These are phyloP conservation scores for Steinernema khuongi DNA, from an alignment of 1,140 invertebrate genomes.

Conservation along the genomic window DNA sequence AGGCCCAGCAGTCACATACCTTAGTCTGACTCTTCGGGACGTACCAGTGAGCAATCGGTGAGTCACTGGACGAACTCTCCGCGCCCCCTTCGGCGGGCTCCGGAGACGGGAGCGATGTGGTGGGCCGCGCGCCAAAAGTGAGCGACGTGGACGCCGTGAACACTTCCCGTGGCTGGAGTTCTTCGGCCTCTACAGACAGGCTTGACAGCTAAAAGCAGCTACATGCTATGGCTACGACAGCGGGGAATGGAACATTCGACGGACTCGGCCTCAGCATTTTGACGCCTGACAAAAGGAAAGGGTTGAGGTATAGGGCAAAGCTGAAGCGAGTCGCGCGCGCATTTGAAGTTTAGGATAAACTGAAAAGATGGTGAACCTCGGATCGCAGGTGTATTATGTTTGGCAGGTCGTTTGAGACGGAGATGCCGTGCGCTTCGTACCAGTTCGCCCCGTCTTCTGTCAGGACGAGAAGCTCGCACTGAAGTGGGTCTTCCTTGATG, in stretches of 20 bases:
- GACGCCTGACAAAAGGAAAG: neutral
- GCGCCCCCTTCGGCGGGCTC: neutral
- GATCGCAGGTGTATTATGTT: slow-evolving; percentile 29
- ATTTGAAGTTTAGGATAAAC: neutral
- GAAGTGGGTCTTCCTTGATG: slow-evolving; percentile 69
- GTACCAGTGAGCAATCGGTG: neutral
- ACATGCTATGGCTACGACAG: neutral
- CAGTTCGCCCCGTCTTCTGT: slow-evolving; percentile 72
- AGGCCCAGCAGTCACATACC: neutral
- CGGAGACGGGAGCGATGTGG: neutral
- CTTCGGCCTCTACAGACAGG: neutral
- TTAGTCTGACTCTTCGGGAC: neutral
- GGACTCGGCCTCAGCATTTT: no score
- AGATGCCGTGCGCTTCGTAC: slow-evolving; percentile 68
- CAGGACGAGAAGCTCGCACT: slow-evolving; percentile 80
- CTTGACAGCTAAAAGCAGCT: slow-evolving; percentile 8
- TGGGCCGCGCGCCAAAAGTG: neutral
- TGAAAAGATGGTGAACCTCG: slow-evolving; percentile 12
- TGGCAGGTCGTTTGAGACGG: slow-evolving; percentile 29
- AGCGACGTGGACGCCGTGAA: neutral
- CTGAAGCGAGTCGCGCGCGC: neutral
- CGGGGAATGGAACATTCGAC: neutral
- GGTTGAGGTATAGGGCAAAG: neutral
- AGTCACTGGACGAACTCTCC: neutral
- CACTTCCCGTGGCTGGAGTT: neutral